A percentile compares a stretch with the other conserved stretches of the same genome.
These are phyloP conservation scores for Gallinago paraguaiae DNA, from an alignment of 2,113 vertebrate genomes.

Conservation along the genomic window DNA sequence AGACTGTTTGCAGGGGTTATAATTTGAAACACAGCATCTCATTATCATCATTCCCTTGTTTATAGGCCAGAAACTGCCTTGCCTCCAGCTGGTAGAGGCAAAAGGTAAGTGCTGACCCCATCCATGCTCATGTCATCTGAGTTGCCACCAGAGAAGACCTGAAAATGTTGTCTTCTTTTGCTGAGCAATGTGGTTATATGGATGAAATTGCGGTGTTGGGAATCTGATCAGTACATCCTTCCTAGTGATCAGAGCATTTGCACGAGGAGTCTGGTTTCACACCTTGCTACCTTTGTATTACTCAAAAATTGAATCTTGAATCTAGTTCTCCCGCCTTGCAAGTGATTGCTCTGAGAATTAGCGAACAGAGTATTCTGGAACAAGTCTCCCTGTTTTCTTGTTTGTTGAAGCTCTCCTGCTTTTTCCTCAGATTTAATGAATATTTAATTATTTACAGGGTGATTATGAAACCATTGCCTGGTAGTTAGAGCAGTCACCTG, in stretches of 20 bases:
- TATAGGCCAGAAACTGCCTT: background rate
- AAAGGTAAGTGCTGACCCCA: background rate
- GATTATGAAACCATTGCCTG: constrained; percentile 7
- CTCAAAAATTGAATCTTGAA: background rate
- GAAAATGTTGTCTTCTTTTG: background rate
- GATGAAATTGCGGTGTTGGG: rapidly evolving
- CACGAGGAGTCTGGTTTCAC: background rate
- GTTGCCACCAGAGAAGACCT: background rate
- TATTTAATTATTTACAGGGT: constrained; percentile 35
- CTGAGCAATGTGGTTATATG: background rate
- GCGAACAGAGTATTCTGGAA: background rate
- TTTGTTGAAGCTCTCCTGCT: background rate
- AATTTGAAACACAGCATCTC: background rate
- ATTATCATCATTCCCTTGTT: background rate
- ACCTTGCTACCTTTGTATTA: background rate
- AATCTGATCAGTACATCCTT: background rate
- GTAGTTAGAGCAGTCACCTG: background rate
- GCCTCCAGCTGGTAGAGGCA: background rate
- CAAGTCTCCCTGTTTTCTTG: background rate
- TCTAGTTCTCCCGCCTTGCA: background rate
- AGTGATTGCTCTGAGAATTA: background rate
- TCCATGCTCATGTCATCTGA: background rate
- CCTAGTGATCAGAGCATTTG: background rate
- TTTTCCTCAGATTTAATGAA: background rate
- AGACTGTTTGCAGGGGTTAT: background rate